A percentile compares a stretch with the other conserved stretches of the same genome.
These are phyloP conservation scores for Drosophila nigritarsus DNA, from an alignment of 2,888 invertebrate species.

Conservation along the genomic window DNA sequence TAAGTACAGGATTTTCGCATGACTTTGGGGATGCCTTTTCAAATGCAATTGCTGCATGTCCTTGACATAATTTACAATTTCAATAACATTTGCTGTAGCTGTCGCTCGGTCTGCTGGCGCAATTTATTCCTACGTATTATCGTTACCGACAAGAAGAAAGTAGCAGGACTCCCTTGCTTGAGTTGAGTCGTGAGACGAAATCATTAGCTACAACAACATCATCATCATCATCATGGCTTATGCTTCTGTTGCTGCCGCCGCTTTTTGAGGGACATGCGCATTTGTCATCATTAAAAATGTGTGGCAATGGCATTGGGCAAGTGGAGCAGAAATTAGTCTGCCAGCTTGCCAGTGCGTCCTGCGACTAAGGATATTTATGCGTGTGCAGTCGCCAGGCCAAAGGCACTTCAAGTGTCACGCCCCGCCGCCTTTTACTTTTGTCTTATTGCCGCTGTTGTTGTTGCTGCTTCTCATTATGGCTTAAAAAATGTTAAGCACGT, in stretches of 20 bases:
- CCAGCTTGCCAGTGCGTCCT: conserved; percentile 20
- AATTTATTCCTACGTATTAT: conserved; percentile 65
- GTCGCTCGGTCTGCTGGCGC: conserved; percentile 39
- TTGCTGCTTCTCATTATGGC: conserved; percentile 69
- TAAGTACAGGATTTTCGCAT: conserved; percentile 41
- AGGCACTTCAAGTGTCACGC: conserved; percentile 70
- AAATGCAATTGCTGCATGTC: conserved; percentile 62
- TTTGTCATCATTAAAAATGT: conserved; percentile 76
- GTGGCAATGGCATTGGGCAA: conserved; percentile 32
- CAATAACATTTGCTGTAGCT: conserved; percentile 62
- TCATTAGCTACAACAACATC: conserved; percentile 37
- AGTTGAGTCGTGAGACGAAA: conserved; percentile 51
- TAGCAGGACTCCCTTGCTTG: conserved; percentile 36
- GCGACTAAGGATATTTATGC: conserved; percentile 68
- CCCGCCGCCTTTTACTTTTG: conserved; percentile 57
- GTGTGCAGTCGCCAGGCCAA: conserved; percentile 65
- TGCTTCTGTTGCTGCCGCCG: conserved; percentile 25
- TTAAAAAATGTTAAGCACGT: conserved; percentile 78
- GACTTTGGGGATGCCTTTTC: conserved; percentile 20
- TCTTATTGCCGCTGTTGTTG: conserved; percentile 37
- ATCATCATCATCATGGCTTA: conserved; percentile 10
- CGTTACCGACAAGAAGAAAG: conserved; percentile 3
- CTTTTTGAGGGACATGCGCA: conserved; percentile 46
- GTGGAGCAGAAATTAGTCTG: conserved; percentile 63
- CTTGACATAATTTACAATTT: conserved; percentile 80